These are phyloP conservation scores for Pteria penguin DNA, from an alignment of 2,888 invertebrate species.

Conservation along the genomic window DNA sequence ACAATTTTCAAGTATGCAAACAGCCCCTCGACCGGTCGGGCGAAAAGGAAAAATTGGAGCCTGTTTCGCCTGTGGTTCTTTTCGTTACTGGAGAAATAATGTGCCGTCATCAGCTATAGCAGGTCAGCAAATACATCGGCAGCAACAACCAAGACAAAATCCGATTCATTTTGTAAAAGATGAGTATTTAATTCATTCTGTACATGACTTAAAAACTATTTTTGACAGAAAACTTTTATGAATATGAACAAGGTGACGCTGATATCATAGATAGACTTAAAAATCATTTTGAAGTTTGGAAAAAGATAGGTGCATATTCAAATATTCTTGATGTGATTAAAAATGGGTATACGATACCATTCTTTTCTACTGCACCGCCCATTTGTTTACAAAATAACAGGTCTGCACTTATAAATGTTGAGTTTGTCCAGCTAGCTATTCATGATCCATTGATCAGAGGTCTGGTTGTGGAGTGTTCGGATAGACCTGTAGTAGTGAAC, in stretches of 20 bases:
- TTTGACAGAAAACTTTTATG: constrained; percentile 33
- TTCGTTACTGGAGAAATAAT: not conserved
- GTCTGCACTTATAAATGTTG: not conserved
- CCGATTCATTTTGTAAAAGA: constrained; percentile 16
- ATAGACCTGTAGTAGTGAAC: no score
- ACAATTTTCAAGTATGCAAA: no score
- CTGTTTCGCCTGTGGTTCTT: not conserved
- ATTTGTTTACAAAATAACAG: constrained; percentile 15
- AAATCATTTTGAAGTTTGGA: constrained; percentile 38
- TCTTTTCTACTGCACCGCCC: constrained; percentile 30
- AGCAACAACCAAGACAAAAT: not conserved
- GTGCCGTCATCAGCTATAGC: not conserved
- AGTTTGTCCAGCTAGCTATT: constrained; percentile 26
- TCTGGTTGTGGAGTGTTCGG: no score
- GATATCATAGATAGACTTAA: constrained; percentile 35
- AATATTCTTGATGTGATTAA: constrained; percentile 35
- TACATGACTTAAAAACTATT: constrained; percentile 6
- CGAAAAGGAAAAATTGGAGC: not conserved
- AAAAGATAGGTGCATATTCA: constrained; percentile 27
- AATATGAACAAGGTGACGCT: constrained; percentile 33
- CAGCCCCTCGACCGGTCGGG: no score
- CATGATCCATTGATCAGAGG: constrained; percentile 14
- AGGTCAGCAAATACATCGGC: not conserved
- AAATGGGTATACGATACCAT: constrained; percentile 37
- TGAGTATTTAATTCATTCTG: constrained; percentile 23